Conservation (phyloP, 2,888 invertebrate species). For the Lottia gigantea region DNA sequence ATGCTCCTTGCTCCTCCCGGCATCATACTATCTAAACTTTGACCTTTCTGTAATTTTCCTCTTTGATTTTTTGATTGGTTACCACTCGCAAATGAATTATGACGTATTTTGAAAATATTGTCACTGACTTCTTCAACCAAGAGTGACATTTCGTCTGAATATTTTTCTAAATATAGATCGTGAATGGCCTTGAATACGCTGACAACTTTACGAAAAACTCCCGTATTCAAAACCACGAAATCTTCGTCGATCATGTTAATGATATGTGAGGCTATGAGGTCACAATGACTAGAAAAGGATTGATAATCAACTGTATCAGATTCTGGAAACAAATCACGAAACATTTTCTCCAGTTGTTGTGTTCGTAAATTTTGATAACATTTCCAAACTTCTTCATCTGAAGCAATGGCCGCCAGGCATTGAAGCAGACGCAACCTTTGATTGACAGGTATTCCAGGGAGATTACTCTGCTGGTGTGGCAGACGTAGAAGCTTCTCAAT, state of each 20-base stretch:
- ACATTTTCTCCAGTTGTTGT: conserved; percentile 55
- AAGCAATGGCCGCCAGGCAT: conserved; percentile 53
- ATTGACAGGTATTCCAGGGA: conserved; percentile 41
- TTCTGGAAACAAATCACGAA: conserved; percentile 49
- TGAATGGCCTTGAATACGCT: conserved; percentile 55
- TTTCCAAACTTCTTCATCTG: conserved; percentile 57
- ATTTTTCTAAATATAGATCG: conserved; percentile 61
- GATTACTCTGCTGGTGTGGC: conserved; percentile 34
- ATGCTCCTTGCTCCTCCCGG: conserved; percentile 24
- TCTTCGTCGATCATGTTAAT: conserved; percentile 63
- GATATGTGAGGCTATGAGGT: conserved; percentile 45
- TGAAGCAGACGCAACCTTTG: conserved; percentile 57
- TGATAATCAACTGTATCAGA: conserved; percentile 41
- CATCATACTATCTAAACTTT: conserved; percentile 47
- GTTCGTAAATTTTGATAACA: conserved; percentile 47
- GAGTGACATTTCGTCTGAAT: conserved; percentile 59
- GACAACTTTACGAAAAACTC: conserved; percentile 55
- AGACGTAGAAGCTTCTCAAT: conserved; percentile 49
- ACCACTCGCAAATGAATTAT: neutral
- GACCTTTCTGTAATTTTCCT: conserved; percentile 22
- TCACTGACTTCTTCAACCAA: conserved; percentile 59
- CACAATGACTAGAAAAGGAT: conserved; percentile 51
- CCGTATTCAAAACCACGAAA: conserved; percentile 57
- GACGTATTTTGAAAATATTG: conserved; percentile 43
- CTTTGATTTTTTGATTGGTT: neutral